These are phyloP conservation scores for Lasioglossum vierecki DNA, from an alignment of 2,888 invertebrate species.

Conservation along the genomic window DNA sequence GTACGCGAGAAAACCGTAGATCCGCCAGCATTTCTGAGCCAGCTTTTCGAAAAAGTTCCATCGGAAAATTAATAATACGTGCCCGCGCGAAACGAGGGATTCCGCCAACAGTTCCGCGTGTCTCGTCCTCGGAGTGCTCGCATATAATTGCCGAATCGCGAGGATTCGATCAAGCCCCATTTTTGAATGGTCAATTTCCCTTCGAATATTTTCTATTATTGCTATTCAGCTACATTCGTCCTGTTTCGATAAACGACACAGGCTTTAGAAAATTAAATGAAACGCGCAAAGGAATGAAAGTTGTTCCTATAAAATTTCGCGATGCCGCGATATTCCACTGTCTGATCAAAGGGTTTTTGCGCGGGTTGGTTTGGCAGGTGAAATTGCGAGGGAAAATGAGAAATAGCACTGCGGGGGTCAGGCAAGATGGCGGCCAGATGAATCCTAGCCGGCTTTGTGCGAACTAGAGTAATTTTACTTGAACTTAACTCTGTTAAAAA, in stretches of 20 bases:
- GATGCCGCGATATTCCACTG: not conserved
- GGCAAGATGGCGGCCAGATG: not conserved
- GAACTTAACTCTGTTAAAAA: slow-evolving; percentile 15
- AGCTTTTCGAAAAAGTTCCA: not conserved
- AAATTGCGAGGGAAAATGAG: not conserved
- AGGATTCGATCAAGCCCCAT: not conserved
- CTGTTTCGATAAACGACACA: not conserved
- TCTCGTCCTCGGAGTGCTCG: not conserved
- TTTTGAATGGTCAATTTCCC: not conserved
- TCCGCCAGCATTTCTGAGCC: not conserved
- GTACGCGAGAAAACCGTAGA: not conserved
- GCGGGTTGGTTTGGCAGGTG: not conserved
- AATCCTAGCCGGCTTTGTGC: not conserved
- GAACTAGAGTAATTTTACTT: slow-evolving; percentile 6
- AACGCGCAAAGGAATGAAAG: not conserved
- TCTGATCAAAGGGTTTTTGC: not conserved
- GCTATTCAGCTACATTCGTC: not conserved
- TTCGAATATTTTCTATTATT: not conserved
- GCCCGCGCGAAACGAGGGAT: not conserved
- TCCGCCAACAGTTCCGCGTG: not conserved
- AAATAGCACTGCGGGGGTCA: not conserved
- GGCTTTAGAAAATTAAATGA: not conserved
- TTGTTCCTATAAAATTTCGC: not conserved
- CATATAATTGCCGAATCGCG: not conserved
- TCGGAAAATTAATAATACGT: not conserved